Conservation (phyloP, 2,113 vertebrate genomes). For the Prolemur simus region DNA sequence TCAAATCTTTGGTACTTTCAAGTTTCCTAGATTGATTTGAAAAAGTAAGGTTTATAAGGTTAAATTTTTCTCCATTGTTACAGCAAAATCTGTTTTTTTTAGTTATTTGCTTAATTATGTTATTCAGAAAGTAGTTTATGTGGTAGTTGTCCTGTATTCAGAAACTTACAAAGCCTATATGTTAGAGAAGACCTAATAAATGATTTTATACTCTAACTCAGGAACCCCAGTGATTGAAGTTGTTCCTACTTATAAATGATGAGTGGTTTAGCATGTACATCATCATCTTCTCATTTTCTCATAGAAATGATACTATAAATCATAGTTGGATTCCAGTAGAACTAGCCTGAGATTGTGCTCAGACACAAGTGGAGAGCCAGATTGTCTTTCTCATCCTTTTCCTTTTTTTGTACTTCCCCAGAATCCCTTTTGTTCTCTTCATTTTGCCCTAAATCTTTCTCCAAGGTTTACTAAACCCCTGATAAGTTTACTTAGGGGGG, state of each 20-base stretch:
- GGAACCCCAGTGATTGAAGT: neutral
- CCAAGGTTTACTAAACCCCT: neutral
- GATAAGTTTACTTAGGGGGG: neutral
- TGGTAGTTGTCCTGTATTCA: neutral
- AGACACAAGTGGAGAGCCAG: neutral
- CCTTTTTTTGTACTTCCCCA: neutral
- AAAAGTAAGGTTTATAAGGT: neutral
- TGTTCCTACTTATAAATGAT: neutral
- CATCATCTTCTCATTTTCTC: neutral
- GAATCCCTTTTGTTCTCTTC: neutral
- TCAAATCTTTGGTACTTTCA: constrained; percentile 32
- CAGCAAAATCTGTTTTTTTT: neutral
- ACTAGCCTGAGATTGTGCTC: neutral
- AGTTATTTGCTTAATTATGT: neutral
- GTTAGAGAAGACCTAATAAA: neutral
- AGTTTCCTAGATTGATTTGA: neutral
- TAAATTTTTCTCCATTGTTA: neutral
- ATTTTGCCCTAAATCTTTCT: neutral
- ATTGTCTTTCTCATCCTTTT: neutral
- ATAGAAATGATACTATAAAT: neutral
- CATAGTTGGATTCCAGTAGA: neutral
- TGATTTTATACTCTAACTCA: neutral
- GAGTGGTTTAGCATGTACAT: neutral
- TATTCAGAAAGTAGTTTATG: constrained; percentile 1
- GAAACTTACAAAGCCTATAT: neutral